phyloP scores from a whole-genome alignment of 2,113 vertebrate genomes.

The Leiothrix lutea region DNA sequence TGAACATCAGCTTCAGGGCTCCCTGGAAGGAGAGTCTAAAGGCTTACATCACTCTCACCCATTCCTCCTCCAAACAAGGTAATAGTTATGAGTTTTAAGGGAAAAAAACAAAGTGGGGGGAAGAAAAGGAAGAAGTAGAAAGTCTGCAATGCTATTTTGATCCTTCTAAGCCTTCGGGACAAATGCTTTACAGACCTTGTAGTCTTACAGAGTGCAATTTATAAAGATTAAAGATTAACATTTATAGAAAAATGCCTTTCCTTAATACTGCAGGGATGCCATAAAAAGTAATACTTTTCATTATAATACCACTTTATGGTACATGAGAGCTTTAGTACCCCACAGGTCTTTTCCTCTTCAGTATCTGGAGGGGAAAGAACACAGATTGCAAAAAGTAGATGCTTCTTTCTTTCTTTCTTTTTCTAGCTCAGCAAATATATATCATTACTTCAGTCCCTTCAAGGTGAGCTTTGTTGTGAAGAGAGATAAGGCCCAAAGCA shows the following conservation, averaged over 20 bases:
- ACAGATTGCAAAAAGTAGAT: background rate
- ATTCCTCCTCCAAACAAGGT: background rate
- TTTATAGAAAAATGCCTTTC: constrained; percentile 47
- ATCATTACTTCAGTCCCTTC: background rate
- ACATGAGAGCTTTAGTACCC: constrained; percentile 7
- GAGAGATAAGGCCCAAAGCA: constrained; percentile 26
- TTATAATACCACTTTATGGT: constrained; percentile 19
- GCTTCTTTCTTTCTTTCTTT: constrained; percentile 5
- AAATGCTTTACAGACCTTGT: background rate
- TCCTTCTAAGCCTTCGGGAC: constrained; percentile 6
- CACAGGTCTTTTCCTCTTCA: background rate
- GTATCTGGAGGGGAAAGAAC: constrained; percentile 1
- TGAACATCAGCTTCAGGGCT: background rate
- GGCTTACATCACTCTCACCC: background rate
- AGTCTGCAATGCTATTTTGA: constrained; percentile 40
- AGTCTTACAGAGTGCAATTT: constrained; percentile 26
- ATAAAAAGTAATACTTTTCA: constrained; percentile 49
- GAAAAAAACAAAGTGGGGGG: too few species aligned
- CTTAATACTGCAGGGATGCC: constrained; percentile 5
- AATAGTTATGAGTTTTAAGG: background rate
- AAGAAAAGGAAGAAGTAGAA: background rate
- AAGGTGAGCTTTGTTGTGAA: constrained; percentile 16
- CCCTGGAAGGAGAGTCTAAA: background rate
- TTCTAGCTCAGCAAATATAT: constrained; percentile 19
- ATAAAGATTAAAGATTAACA: constrained; percentile 58